Conservation (phyloP, 1,140 invertebrate genomes). For the Neotoxoptera formosana region DNA sequence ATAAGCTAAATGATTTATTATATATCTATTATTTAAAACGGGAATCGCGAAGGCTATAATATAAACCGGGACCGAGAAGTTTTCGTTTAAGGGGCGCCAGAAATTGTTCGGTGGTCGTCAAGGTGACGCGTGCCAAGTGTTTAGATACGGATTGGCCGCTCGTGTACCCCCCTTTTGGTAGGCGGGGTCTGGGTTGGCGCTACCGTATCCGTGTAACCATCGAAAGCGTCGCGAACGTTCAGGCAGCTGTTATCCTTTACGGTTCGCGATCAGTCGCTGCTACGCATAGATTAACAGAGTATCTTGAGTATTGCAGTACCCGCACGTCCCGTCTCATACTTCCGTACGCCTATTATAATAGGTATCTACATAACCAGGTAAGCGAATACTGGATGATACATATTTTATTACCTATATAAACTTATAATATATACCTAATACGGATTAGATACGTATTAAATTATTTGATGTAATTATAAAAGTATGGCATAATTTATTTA, state of each 20-base stretch:
- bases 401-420: neutral
- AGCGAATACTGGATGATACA: neutral
- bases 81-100: slow-evolving; percentile 25
- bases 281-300: neutral
- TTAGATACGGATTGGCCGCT: slow-evolving; percentile 47
- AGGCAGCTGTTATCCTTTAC: slow-evolving; percentile 37
- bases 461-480: no score
- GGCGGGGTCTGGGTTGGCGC: slow-evolving; percentile 29
- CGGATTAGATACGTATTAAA: no score
- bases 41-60: neutral
- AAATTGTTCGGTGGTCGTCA: slow-evolving; percentile 28
- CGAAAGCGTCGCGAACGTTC: slow-evolving; percentile 18
- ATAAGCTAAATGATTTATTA: neutral
- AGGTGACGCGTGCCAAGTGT: slow-evolving; percentile 55
- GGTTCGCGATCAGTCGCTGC: slow-evolving; percentile 22
- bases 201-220: slow-evolving; percentile 42
- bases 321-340: neutral
- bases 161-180: slow-evolving; percentile 30
- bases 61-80: neutral
- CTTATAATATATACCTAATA: neutral
- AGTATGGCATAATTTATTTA: no score
- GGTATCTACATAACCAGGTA: neutral
- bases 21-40: neutral
- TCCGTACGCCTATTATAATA: neutral
- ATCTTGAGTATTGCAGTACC: neutral